Conservation (phyloP, 2,113 vertebrate species). For the Callithrix jacchus region DNA sequence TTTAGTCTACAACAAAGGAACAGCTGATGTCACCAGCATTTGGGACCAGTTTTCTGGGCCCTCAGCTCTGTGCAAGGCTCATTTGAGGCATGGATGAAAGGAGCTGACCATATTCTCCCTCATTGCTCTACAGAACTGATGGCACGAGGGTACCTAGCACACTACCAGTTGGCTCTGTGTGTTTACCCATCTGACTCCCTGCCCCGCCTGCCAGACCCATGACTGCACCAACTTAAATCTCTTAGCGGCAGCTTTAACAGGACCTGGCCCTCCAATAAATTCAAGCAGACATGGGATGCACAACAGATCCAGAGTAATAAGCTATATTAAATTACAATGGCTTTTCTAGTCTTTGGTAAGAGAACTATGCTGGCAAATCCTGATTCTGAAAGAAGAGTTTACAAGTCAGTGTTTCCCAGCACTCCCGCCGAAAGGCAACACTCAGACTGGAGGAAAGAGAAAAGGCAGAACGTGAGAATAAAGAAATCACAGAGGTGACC, state of each 20-base stretch:
- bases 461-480: neutral
- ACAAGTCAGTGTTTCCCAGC: neutral
- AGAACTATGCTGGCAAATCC: neutral
- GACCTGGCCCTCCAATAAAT: neutral
- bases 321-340: neutral
- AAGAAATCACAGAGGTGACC: neutral
- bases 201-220: neutral
- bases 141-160: neutral
- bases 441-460: slow-evolving; percentile 33
- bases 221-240: neutral
- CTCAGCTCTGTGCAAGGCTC: neutral
- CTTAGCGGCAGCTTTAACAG: neutral
- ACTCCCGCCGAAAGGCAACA: slow-evolving; percentile 27
- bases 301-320: neutral
- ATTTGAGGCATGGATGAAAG: neutral
- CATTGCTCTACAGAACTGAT: neutral
- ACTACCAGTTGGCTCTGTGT: neutral
- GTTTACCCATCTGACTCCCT: neutral
- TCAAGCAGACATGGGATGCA: neutral
- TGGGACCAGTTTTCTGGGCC: neutral
- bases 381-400: neutral
- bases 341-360: neutral
- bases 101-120: neutral
- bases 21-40: neutral
- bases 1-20: neutral